Evolutionary conservation across 92 coral and sea anemone genomes (phyloP), one percentile per base, ranked within the genome.

Genomic region (Virgularia gustaviana): DNA sequence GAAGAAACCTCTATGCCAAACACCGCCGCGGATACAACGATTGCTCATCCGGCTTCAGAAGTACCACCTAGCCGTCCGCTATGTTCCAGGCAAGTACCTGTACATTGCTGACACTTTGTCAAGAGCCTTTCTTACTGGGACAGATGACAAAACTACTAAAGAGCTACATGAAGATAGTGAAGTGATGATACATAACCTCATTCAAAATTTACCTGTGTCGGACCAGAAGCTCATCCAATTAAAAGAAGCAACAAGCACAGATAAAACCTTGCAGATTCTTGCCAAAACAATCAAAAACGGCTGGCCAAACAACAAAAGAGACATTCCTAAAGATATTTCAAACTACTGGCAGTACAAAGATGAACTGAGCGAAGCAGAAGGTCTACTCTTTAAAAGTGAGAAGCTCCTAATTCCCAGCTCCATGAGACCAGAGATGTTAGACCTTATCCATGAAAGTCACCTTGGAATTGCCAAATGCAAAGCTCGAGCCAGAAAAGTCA

Each of bases 401-500:
- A 73, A 72, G 65, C 62, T 87, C 27, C 75, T 87, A 7, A 80
- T 83, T 43, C 91, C 85, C 24, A 56, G 57, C 15, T 32, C 32
- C 29, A 31, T 78, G 75, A 83, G 79, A 41, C 63, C 65, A 60
- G 79, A 79, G n/a, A 70, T 83, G 38, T 65, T 87, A 19, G 54
- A 30, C 15, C 39, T 54, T 4, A 72, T 87, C 36, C 83, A 83
- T 23, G 78, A 83, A 52, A 77, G 85, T 34, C 91, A 87, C 70
- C 81, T 83, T 19, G 91, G 91, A 12, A 83, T 83, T 6, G 81
- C 82, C 34, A 87, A 87, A 30, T 79, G 83, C 55, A 80, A 80
- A 47, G 68, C 87, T 33, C 20, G 78, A 34, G 77, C 83, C 25
- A 63, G 77, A 83, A 81, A 78, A 11, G 74, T 60, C 7, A 63